These are phyloP conservation scores for Lanius ludovicianus DNA, from an alignment of 2,113 vertebrate species.

Conservation along the genomic window DNA sequence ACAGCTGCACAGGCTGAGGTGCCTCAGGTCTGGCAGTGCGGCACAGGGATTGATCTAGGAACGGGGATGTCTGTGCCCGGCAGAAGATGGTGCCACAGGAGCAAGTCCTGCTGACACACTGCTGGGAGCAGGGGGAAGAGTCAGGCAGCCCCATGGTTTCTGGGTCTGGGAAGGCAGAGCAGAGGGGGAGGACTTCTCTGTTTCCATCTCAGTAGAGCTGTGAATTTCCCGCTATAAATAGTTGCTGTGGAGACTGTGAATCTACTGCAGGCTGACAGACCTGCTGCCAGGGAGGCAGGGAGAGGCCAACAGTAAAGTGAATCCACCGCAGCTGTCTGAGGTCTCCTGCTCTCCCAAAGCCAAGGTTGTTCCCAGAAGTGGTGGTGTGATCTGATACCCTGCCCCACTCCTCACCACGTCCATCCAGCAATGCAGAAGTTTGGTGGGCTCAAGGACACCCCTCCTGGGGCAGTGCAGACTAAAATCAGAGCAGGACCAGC, in stretches of 20 bases:
- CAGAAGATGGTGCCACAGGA: background rate
- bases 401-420: background rate
- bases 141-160: background rate
- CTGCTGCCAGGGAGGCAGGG: constrained; percentile 36
- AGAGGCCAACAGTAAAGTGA: constrained; percentile 43
- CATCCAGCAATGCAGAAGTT: background rate
- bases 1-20: background rate
- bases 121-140: background rate
- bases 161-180: background rate
- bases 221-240: constrained; percentile 64
- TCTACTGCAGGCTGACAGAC: constrained; percentile 11
- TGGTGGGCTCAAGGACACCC: background rate
- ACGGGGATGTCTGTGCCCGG: background rate
- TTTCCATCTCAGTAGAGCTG: constrained; percentile 34
- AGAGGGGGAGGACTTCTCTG: background rate
- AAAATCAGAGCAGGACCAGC: constrained; percentile 22
- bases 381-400: constrained; percentile 46
- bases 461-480: background rate
- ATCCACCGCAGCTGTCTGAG: constrained; percentile 49
- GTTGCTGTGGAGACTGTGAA: constrained; percentile 26
- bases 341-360: background rate
- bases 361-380: constrained; percentile 32
- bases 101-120: fast-evolving
- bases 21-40: fast-evolving
- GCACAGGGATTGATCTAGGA: fast-evolving